Evolutionary conservation across 2,888 invertebrate genomes (phyloP), one percentile per base, ranked within the genome.

Genomic region (Thymelicus lineola): DNA sequence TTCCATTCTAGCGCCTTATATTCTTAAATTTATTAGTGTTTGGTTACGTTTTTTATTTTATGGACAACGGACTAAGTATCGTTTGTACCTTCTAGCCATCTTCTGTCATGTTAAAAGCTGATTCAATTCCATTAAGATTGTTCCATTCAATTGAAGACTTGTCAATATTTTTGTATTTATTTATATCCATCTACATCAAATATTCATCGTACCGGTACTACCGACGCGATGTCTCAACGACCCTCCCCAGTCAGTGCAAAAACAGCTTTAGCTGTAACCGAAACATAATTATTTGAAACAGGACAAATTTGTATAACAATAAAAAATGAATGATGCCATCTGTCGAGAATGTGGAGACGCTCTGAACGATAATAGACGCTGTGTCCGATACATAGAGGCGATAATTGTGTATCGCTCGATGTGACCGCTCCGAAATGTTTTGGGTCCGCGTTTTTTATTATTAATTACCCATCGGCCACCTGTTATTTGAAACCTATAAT

Each of bases 401-500:
- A 63, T 63, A 69, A 58, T 69, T 63, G 63, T 42, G 50, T 63
- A 50, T 50, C 3, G 20, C 17, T 17, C 48, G n/a, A 48, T 17
- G 48, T 57, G 57, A 15, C 38, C 36, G 55, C 17, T 46, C 48
- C 48, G 36, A 69, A 63, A 50, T 63, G 58, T 69, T 69, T 63
- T 59, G 62, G 62, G 68, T 53, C 45, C 61, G 50, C 66, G 45
- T 68, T 72, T 73, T 71, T 73, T 71, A 71, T 71, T 73, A 74
- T 71, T 75, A 75, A 77, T 74, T 73, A 74, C 71, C 70, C 70
- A 71, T 71, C 68, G 62, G 62, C 76, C 80, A 79, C 77, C 78
- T 81, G 78, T 79, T 80, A 80, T 79, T 78, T 68, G 63, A 73
- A 76, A 74, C 74, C 75, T 70, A 73, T 82, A 82, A 84, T 84